Base-by-base conservation (phyloP, 1,140 invertebrate genomes). In the Meloidogyne exigua region DNA sequence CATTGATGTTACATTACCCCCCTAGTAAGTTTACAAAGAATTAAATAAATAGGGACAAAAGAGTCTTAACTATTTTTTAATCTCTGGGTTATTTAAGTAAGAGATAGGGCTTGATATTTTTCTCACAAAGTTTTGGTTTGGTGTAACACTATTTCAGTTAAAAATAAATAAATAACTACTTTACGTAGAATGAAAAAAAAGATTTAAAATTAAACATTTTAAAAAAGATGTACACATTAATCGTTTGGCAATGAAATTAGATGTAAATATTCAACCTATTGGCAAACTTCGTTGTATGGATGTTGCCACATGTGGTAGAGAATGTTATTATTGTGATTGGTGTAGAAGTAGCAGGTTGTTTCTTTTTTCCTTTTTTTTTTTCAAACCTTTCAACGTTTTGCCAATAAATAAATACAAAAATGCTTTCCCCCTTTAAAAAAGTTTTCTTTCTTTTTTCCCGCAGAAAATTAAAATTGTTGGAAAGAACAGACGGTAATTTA, bases 281-380 rank as follows among this genome's bases (percentile, higher is more conserved):
- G 85, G 85, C n/a, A 87, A 87, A 76, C 77, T 87, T 10, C 66
- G 85, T 36, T 87, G 85, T 68, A 86, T 86, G 85, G 85, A 86
- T 66, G 84, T 87, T 11, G 85, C 85, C 12, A 86, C 85, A 32
- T 86, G 85, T 49, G 85, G 81, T 21, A 75, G 85, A 44, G 86
- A 87, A 68, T 87, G 85, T 63, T 87, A 80, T 72, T 87, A 87
- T 62, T 87, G 85, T 69, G 86, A 87, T 80, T 87, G 86, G 86
- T 87, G 86, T 73, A 87, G 87, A 62, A 73, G 78, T 1, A 79
- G 80, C 3, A 73, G 85, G 82, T 83, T 42, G 1, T 25, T 2
- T 32, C 7, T 66, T 32, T 42, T 5, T 70, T 42, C 42, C 10
- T 69, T 21, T 21, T n/a, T n/a, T n/a, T n/a, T n/a, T n/a, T n/a